Percentiles rank a stretch among this genome's conserved stretches.
Evolutionary conservation across 2,113 vertebrate species (phyloP).

Genomic region (Nothocercus julius): DNA sequence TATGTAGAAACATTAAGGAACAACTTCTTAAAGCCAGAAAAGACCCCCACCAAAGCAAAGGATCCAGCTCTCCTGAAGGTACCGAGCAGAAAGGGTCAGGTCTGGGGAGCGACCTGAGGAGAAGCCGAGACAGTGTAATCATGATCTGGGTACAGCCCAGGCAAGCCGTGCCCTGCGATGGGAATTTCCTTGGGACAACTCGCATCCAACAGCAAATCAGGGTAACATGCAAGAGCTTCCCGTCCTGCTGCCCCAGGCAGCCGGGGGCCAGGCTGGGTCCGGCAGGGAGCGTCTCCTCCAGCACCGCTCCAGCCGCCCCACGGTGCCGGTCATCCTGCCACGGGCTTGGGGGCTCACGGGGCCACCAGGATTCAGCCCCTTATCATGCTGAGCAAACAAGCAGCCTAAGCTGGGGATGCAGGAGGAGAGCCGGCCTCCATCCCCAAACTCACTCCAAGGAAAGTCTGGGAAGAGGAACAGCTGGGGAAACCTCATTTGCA

Average conservation of each 20-base stretch:
- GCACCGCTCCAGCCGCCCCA: too few relatives aligned
- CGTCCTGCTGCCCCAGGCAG: too few relatives aligned
- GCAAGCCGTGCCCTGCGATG: background rate
- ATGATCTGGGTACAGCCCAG: fast-evolving
- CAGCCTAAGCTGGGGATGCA: background rate
- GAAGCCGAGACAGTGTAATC: fast-evolving
- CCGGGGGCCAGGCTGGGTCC: too few relatives aligned
- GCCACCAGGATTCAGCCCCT: background rate
- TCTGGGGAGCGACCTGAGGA: fast-evolving
- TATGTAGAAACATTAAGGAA: background rate
- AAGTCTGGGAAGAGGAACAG: background rate
- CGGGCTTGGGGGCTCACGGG: background rate
- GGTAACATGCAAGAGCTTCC: background rate
- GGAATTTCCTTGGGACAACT: background rate
- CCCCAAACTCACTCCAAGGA: background rate
- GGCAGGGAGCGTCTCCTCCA: too few relatives aligned
- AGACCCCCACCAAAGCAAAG: background rate
- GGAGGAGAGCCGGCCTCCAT: background rate
- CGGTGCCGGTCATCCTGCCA: too few relatives aligned
- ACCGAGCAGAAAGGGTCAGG: background rate
- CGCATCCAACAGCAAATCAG: fast-evolving
- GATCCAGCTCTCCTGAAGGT: background rate
- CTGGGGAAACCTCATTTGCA: background rate
- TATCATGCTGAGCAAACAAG: background rate
- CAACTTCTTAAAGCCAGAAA: constrained; percentile 35